A percentile compares a stretch with the other conserved stretches of the same genome.
Conservation (phyloP, 1,140 invertebrate genomes). For the Maconellicoccus hirsutus region DNA sequence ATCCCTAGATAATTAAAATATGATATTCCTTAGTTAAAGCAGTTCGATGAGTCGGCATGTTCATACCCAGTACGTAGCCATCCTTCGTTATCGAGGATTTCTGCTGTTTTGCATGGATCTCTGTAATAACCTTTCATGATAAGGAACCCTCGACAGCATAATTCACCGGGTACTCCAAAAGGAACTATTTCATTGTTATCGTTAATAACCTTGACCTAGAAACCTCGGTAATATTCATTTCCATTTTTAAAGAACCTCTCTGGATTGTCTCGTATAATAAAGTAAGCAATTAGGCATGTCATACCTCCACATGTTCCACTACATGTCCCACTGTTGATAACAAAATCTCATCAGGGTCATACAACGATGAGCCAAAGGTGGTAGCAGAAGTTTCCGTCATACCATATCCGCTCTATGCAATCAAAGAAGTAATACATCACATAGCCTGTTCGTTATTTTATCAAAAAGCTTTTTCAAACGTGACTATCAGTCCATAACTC, state of each 20-base stretch:
- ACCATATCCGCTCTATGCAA: slow-evolving; percentile 66
- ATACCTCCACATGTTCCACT: slow-evolving; percentile 62
- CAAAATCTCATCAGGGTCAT: slow-evolving; percentile 51
- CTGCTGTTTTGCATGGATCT: slow-evolving; percentile 66
- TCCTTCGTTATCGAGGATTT: slow-evolving; percentile 52
- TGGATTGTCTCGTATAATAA: no score
- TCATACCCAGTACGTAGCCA: slow-evolving; percentile 84
- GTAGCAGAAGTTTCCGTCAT: slow-evolving; percentile 75
- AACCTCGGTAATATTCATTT: not conserved
- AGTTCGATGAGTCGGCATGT: not conserved
- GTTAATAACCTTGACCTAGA: slow-evolving; percentile 57
- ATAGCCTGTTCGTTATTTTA: no score
- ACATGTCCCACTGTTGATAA: slow-evolving; percentile 66
- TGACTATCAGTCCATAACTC: no score
- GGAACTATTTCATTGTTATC: slow-evolving; percentile 54
- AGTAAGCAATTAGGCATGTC: no score
- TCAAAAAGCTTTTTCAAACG: no score
- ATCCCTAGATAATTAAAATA: slow-evolving; percentile 44
- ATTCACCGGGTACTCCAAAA: slow-evolving; percentile 64
- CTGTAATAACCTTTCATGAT: slow-evolving; percentile 80
- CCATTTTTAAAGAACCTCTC: no score
- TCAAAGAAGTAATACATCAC: not conserved
- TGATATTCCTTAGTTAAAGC: not conserved
- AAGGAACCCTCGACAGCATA: slow-evolving; percentile 67
- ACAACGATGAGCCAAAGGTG: slow-evolving; percentile 46